Base-by-base conservation (phyloP, 2,113 vertebrate species). In the Montifringilla adamsi region DNA sequence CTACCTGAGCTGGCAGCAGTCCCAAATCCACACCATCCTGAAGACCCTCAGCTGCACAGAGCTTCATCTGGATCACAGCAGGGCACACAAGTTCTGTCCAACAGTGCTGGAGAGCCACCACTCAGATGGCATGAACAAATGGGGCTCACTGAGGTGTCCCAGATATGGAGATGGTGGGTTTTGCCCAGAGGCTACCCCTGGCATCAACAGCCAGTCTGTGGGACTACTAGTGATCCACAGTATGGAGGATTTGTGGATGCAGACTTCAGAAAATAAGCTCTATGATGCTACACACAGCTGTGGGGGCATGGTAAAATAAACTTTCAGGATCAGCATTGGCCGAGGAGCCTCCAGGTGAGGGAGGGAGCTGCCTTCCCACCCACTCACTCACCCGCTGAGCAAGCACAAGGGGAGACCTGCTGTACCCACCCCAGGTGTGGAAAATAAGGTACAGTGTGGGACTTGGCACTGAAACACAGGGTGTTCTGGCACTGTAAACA, bases 371-470 rank as follows among this genome's bases (percentile, higher is more conserved):
- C 44, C 15, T 72, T 43, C 53, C 69, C 1, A 0, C 62, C 58
- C 30, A 10, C 70, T 3, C 0, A 0, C 64, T 24, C 0, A 0
- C 49, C 0, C 0, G 11, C 66, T 37, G 74, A 93, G 67, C 84
- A 72, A 76, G 62, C 49, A 66, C 49, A 35, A 17, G 50, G 23
- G 39, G 39, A 85, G 74, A 76, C 50, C 77, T 66, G 74, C 58
- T 50, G 72, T 53, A 79, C 0, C 3, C 58, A 83, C 53, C 63
- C 2, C 2, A 85, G 49, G 37, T 55, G 84, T 3, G 6, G 67
- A 83, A 91, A 95, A 83, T 50, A 77, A 69, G 53, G 77, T 47
- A 79, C 31, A 74, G 43, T 0, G 7, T 0, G 1, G 59, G 43
- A 35, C 67, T 73, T 93, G 90, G 92, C 81, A 62, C 35, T 16